Conservation (phyloP, 2,888 invertebrate species). For the Pharmacophagus antenor region DNA sequence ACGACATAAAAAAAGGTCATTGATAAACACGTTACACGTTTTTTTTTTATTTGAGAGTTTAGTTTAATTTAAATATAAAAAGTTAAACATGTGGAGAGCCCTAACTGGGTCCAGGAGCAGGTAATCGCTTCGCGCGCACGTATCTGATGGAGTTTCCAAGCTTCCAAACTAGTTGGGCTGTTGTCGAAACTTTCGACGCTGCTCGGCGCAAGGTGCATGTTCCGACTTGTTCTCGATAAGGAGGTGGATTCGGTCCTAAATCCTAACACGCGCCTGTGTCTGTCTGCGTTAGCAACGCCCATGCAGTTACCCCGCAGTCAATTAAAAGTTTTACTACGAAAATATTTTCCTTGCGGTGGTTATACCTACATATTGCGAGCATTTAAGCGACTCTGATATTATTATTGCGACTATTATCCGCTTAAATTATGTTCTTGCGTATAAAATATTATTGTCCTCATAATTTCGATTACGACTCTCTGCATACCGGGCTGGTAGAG, state of each 20-base stretch:
- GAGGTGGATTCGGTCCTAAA: constrained; percentile 65
- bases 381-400: constrained; percentile 15
- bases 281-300: constrained; percentile 47
- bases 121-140: constrained; percentile 71
- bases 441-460: constrained; percentile 21
- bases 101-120: constrained; percentile 42
- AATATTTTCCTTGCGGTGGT: constrained; percentile 26
- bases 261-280: constrained; percentile 56
- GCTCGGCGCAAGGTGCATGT: constrained; percentile 62
- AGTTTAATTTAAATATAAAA: constrained; percentile 11
- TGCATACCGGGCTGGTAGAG: constrained; percentile 66
- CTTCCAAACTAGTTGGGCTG: constrained; percentile 76
- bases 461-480: constrained; percentile 54
- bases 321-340: constrained; percentile 53
- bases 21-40: too few relatives aligned
- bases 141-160: constrained; percentile 77
- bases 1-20: too few relatives aligned
- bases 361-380: constrained; percentile 6
- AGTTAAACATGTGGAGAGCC: constrained; percentile 38
- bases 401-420: constrained; percentile 14
- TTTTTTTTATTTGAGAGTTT: neutral
- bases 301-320: constrained; percentile 48
- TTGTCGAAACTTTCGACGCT: constrained; percentile 69
- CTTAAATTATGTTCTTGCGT: constrained; percentile 16
- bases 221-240: constrained; percentile 67